These are phyloP conservation scores for Eristalis arbustorum DNA, from an alignment of 2,888 invertebrate species.

Conservation along the genomic window DNA sequence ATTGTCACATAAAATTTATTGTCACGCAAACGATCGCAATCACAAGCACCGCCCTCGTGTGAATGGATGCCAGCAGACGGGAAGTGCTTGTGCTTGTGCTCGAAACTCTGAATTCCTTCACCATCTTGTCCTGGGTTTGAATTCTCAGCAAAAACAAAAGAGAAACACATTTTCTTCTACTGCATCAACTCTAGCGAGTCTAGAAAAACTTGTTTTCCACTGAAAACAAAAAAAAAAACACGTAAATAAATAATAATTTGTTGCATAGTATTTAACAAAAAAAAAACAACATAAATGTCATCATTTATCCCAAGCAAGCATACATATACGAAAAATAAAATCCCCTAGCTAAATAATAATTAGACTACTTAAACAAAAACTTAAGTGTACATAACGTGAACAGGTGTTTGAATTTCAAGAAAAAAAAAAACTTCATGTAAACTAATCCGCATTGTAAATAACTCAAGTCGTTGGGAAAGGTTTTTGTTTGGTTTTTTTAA, in stretches of 20 bases:
- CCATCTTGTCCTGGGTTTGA: constrained; percentile 2
- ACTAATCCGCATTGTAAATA: not conserved
- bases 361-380: constrained; percentile 22
- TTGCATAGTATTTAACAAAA: constrained; percentile 66
- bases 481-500: constrained; percentile 1
- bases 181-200: constrained; percentile 30
- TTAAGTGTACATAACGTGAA: constrained; percentile 44
- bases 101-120: constrained; percentile 4
- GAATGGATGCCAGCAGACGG: not conserved
- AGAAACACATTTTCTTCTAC: not conserved
- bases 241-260: constrained; percentile 47
- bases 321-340: not conserved
- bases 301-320: constrained; percentile 39
- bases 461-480: constrained; percentile 18
- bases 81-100: constrained; percentile 29
- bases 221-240: constrained; percentile 17
- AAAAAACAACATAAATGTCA: constrained; percentile 32
- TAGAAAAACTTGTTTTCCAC: constrained; percentile 54
- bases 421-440: not conserved
- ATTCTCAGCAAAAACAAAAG: constrained; percentile 16
- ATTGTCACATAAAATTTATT: constrained; percentile 44
- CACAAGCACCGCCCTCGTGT: constrained; percentile 10
- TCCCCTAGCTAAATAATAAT: constrained; percentile 54
- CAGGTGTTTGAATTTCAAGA: constrained; percentile 5
- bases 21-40: not conserved